Conservation (phyloP, 2,113 vertebrate genomes). For the Tringa solitaria region DNA sequence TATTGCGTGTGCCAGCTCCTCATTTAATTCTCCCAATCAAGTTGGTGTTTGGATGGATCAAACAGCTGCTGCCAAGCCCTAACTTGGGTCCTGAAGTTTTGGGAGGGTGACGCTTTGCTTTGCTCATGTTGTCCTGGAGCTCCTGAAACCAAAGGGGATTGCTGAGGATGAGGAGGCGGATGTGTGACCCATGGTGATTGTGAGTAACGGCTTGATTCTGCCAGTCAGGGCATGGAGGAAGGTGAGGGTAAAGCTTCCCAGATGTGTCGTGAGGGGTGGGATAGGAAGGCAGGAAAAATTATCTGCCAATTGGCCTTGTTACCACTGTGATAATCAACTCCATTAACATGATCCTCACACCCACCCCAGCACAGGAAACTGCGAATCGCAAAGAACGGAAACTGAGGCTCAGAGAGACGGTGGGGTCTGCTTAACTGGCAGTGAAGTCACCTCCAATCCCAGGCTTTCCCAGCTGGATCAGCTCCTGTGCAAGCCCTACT, state of each 20-base stretch:
- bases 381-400: background rate
- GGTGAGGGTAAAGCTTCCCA: background rate
- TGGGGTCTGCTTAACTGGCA: too few relatives aligned
- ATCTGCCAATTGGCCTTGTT: background rate
- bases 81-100: background rate
- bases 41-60: background rate
- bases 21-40: background rate
- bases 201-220: background rate
- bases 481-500: background rate
- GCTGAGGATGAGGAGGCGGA: background rate
- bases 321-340: background rate
- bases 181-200: accelerated
- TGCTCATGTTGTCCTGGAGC: background rate
- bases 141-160: background rate
- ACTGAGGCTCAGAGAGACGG: background rate
- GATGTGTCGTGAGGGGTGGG: background rate
- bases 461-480: background rate
- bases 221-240: background rate
- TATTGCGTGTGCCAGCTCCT: background rate
- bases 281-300: background rate
- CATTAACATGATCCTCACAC: too few relatives aligned
- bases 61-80: background rate
- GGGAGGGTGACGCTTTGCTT: background rate
- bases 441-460: background rate
- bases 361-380: background rate